These are phyloP conservation scores for Phocoena sinus DNA, from an alignment of 2,113 vertebrate genomes.

Conservation along the genomic window DNA sequence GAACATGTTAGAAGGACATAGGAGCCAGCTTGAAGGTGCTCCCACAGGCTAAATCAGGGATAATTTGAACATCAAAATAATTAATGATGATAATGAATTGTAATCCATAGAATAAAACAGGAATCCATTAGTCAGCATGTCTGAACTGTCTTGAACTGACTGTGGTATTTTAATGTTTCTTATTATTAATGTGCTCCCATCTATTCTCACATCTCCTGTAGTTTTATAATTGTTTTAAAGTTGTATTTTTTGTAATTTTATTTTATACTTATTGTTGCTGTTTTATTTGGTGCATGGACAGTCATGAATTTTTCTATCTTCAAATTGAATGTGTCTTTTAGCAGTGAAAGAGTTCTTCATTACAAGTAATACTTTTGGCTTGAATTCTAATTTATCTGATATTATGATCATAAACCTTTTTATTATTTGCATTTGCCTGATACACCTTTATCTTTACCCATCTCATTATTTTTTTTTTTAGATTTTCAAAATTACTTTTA, in stretches of 20 bases:
- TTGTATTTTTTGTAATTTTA: not conserved
- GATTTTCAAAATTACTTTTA: not conserved
- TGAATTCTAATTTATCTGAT: not conserved
- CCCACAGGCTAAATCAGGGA: not conserved
- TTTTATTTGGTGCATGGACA: not conserved
- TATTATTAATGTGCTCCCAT: not conserved
- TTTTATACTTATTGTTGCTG: not conserved
- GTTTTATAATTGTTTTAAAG: not conserved
- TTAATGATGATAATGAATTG: not conserved
- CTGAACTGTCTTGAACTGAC: not conserved
- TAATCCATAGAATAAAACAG: not conserved
- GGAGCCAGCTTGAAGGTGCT: not conserved
- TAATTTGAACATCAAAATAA: not conserved
- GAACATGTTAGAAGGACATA: not conserved
- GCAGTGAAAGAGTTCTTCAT: not conserved
- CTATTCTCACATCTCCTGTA: not conserved
- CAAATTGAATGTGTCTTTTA: not conserved
- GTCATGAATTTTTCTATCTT: not conserved
- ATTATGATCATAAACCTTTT: not conserved
- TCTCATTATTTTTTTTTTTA: not conserved
- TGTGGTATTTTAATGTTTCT: not conserved
- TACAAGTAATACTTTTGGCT: not conserved
- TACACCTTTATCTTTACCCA: not conserved
- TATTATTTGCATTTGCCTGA: not conserved
- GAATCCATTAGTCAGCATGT: not conserved